Evolutionary conservation across 2,797 vertebrate species (phyloP).

Genomic region (Taeniopygia guttata): DNA sequence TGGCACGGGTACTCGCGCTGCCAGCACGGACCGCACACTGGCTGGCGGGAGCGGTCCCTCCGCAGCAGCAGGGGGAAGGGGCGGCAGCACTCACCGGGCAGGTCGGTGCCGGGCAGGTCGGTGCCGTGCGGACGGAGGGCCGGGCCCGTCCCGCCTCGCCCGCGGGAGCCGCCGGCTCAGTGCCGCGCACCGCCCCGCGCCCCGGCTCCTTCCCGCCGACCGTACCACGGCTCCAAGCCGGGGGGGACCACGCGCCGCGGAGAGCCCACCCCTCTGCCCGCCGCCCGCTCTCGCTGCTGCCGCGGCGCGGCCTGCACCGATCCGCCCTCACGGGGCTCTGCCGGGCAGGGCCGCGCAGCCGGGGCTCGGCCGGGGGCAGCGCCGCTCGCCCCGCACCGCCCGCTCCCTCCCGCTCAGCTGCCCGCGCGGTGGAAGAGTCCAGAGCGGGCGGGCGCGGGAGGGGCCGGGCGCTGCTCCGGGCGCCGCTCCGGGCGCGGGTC

Average conservation of each 20-base stretch:
- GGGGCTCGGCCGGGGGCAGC: neutral
- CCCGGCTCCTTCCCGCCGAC: constrained; percentile 57
- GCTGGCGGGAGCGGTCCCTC: no score
- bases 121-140: neutral
- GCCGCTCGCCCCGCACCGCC: no score
- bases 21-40: neutral
- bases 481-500: neutral
- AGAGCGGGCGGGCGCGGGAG: neutral
- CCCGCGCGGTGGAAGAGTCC: constrained; percentile 47
- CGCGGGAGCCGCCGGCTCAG: constrained; percentile 56
- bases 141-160: neutral
- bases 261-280: no score
- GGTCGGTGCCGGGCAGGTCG: neutral
- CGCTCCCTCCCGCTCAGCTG: neutral
- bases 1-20: neutral
- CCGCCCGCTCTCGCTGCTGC: neutral
- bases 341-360: no score
- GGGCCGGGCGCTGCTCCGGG: neutral
- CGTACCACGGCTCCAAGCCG: constrained; percentile 42
- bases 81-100: constrained; percentile 27
- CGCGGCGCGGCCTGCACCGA: no score
- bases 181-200: constrained; percentile 45
- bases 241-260: neutral
- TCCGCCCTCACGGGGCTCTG: no score
- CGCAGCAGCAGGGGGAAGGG: neutral